A percentile compares a stretch with the other conserved stretches of the same genome.
phyloP scores from a whole-genome alignment of 2,888 invertebrate genomes.

The Harpagoxenus sublaevis region DNA sequence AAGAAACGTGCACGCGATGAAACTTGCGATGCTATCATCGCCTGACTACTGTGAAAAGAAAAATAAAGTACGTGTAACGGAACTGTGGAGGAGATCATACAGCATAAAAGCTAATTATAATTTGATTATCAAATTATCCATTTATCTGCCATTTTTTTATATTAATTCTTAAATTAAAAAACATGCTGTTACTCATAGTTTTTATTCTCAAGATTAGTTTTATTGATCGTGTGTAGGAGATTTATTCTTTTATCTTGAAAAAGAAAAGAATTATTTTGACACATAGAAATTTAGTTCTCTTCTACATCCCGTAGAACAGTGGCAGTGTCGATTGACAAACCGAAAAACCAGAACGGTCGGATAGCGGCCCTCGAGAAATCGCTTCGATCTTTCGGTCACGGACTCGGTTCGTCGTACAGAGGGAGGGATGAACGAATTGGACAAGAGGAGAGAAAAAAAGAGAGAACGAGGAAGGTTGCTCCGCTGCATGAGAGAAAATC shows the following conservation, averaged over 20 bases:
- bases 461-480: slow-evolving; percentile 4
- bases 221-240: background rate
- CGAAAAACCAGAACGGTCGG: slow-evolving; percentile 22
- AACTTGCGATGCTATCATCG: slow-evolving; percentile 27
- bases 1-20: slow-evolving; percentile 23
- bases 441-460: background rate
- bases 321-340: slow-evolving; percentile 6
- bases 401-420: slow-evolving; percentile 60
- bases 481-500: slow-evolving; percentile 66
- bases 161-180: background rate
- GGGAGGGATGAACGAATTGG: slow-evolving; percentile 5
- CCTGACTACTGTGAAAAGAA: background rate
- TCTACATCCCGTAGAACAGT: background rate
- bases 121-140: background rate
- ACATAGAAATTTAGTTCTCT: background rate
- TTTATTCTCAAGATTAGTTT: background rate
- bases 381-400: slow-evolving; percentile 56
- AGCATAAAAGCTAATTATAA: slow-evolving; percentile 3
- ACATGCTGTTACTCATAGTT: background rate
- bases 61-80: background rate
- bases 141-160: background rate
- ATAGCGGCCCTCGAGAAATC: slow-evolving; percentile 50
- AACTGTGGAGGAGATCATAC: background rate
- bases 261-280: background rate
- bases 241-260: background rate